Evolutionary conservation across 2,113 vertebrate genomes (phyloP).

Genomic region (Falco punctatus): DNA sequence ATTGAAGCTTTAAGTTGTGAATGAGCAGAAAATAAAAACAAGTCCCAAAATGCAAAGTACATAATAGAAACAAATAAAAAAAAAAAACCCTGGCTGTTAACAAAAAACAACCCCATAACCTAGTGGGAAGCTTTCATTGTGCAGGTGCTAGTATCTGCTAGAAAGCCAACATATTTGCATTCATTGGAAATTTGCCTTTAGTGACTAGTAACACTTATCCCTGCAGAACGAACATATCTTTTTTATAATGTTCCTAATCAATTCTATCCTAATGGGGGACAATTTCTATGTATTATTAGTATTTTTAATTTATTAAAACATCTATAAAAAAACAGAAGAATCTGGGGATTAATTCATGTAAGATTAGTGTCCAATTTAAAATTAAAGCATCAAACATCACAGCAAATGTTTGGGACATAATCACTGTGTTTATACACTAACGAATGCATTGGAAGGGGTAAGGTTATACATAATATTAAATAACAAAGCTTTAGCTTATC

Average conservation of each 20-base stretch:
- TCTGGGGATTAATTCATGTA: background rate
- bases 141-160: background rate
- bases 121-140: background rate
- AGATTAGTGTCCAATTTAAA: background rate
- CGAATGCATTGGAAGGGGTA: background rate
- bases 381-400: conserved; percentile 9
- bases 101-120: background rate
- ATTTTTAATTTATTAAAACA: background rate
- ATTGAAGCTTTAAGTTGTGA: background rate
- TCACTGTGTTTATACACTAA: conserved; percentile 17
- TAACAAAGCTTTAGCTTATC: background rate
- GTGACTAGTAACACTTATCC: background rate
- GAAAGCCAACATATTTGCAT: background rate
- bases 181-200: background rate
- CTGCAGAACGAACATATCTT: background rate
- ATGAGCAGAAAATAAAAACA: background rate
- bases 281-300: background rate
- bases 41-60: background rate
- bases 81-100: background rate
- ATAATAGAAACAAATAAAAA: background rate
- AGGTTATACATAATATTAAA: conserved; percentile 14
- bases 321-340: background rate
- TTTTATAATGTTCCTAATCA: background rate
- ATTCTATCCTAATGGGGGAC: background rate
- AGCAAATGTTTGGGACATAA: background rate